Evolutionary conservation across 2,888 invertebrate species (phyloP), one percentile per base, ranked within the genome.

Genomic region (Stenolophus ochropezus): DNA sequence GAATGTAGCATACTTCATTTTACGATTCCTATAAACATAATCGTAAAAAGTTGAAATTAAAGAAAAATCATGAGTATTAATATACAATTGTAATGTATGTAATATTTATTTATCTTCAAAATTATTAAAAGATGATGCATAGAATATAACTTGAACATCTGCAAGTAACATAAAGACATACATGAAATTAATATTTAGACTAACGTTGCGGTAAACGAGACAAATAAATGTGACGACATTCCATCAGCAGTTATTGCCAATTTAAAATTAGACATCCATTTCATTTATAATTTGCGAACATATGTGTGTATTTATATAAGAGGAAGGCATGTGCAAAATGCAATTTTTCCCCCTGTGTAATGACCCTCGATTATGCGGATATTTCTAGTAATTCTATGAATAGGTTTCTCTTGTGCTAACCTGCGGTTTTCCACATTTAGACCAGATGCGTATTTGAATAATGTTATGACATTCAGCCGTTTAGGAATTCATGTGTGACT

Each of bases 301-400:
- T 11, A 6, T 42, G 33, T 0, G 11, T 42, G 6, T 42, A 42
- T 42, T 42, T 42, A 42, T 42, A 42, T 42, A 11, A 11, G 33
- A 42, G 6, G 33, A 8, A 11, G 8, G 33, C 33, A 42, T 42
- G 11, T 42, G 33, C 33, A 8, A 42, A 42, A 42, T 42, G 33
- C 11, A 1, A 42, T 6, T 42, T 42, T 8, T 8, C 11, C 33
- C 33, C 8, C 8, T 42, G 47, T 73, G 20, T 73, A 74, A 74
- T 49, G 77, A 77, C 77, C 61, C 33, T 49, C 61, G 47, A 58
- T 47, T 56, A 58, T 58, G 42, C 61, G 23, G 61, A 61, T 79
- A 79, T 69, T 69, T 79, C 58, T 49, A 49, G 78, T 49, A 23
- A 20, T n/a, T 33, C 65, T 79, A 79, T 69, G 51, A 25, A 79